phyloP scores from a whole-genome alignment of 1,140 invertebrate species.

The Zaprionus kolodkinae region DNA sequence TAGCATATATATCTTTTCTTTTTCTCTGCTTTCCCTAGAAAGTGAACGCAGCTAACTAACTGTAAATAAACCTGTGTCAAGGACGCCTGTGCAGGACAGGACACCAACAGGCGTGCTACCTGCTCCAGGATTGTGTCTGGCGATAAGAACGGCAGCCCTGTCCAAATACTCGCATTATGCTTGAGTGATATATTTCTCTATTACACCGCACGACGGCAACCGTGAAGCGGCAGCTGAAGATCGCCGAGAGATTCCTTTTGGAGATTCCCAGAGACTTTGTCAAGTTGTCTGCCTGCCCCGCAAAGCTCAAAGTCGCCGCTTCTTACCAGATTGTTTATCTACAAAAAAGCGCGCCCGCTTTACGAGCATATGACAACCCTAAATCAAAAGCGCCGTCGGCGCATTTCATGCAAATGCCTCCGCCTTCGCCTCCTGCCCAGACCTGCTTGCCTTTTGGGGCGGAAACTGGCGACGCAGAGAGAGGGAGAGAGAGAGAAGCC shows the following conservation, averaged over 20 bases:
- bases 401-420: slow-evolving; percentile 34
- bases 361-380: slow-evolving; percentile 61
- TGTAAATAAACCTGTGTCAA: slow-evolving; percentile 61
- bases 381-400: slow-evolving; percentile 73
- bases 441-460: not conserved
- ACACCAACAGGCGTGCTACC: slow-evolving; percentile 11
- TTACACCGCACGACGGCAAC: slow-evolving; percentile 51
- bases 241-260: slow-evolving; percentile 1
- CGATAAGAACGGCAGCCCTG: slow-evolving; percentile 44
- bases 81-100: slow-evolving; percentile 36
- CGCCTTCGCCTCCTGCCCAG: not conserved
- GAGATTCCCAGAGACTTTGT: not conserved
- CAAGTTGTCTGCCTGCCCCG: not conserved
- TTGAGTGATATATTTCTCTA: slow-evolving; percentile 76
- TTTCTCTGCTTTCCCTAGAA: slow-evolving; percentile 56
- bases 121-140: slow-evolving; percentile 41
- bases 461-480: slow-evolving; percentile 4
- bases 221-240: slow-evolving; percentile 32
- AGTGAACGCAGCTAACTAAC: slow-evolving; percentile 61
- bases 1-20: not conserved
- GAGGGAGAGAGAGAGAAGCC: slow-evolving; percentile 28
- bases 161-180: slow-evolving; percentile 55
- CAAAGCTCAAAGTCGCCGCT: slow-evolving; percentile 35
- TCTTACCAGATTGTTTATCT: slow-evolving; percentile 49
- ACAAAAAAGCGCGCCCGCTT: slow-evolving; percentile 47